Percentiles rank a stretch among this genome's conserved stretches.
Evolutionary conservation across 2,797 vertebrate genomes (phyloP).

Genomic region (Leptatherina wallacei): DNA sequence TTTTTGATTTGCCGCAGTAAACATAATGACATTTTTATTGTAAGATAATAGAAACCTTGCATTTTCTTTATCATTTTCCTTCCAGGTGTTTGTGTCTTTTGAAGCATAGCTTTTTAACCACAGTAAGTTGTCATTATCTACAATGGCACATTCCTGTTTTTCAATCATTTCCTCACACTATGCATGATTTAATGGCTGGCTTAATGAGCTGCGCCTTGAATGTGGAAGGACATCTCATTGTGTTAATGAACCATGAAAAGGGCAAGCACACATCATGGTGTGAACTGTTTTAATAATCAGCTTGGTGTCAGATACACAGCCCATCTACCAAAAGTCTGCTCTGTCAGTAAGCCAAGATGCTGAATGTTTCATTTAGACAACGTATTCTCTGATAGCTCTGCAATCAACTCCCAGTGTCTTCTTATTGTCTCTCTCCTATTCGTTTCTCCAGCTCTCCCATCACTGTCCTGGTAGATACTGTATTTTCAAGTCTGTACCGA

Average conservation of each 20-base stretch:
- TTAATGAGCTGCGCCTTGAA: conserved; percentile 85
- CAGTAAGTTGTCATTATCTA: conserved; percentile 71
- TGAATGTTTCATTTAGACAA: conserved; percentile 59
- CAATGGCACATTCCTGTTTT: conserved; percentile 67
- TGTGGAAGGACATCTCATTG: conserved; percentile 82
- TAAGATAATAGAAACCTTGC: conserved; percentile 68
- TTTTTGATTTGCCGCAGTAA: conserved; percentile 74
- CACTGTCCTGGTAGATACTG: conserved; percentile 1
- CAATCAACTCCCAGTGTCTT: conserved; percentile 27
- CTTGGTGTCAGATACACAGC: conserved; percentile 60
- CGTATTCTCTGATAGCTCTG: conserved; percentile 40
- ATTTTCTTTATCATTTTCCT: conserved; percentile 68
- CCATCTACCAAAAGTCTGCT: conserved; percentile 59
- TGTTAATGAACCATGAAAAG: conserved; percentile 87
- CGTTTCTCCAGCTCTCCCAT: neutral
- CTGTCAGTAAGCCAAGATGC: conserved; percentile 62
- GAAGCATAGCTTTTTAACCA: conserved; percentile 64
- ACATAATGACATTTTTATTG: conserved; percentile 71
- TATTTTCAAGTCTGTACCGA: conserved; percentile 19
- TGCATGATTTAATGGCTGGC: conserved; percentile 80
- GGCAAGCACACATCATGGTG: conserved; percentile 78
- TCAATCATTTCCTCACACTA: conserved; percentile 71
- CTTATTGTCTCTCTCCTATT: conserved; percentile 6
- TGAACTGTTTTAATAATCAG: conserved; percentile 77
- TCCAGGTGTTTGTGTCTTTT: conserved; percentile 66